Percentiles rank a stretch among this genome's conserved stretches.
Evolutionary conservation across 2,888 invertebrate genomes (phyloP).

Genomic region (Uropetala carovei): DNA sequence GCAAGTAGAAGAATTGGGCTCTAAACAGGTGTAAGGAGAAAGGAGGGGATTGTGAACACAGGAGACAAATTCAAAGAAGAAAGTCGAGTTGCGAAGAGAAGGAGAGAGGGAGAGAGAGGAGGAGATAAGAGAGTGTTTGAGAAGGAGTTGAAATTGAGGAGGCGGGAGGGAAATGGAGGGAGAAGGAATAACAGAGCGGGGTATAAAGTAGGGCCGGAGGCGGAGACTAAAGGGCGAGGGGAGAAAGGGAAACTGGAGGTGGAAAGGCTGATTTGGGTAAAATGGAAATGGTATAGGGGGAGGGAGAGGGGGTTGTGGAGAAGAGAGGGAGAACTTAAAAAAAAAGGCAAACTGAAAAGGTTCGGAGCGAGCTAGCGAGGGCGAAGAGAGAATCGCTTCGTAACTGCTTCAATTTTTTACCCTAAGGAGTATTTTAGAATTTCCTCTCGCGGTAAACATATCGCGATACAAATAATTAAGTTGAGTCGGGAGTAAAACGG

Average conservation of each 20-base stretch:
- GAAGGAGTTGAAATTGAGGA: no score
- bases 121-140: no score
- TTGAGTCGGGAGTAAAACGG: background rate
- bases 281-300: background rate
- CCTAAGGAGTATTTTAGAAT: background rate
- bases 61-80: no score
- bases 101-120: no score
- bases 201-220: background rate
- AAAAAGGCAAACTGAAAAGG: background rate
- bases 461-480: background rate
- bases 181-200: no score
- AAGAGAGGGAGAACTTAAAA: background rate
- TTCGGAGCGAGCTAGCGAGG: background rate
- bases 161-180: no score
- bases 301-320: background rate
- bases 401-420: background rate
- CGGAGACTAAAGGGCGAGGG: background rate
- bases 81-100: no score
- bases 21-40: no score
- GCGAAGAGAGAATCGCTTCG: background rate
- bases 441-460: background rate
- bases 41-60: no score
- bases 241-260: background rate
- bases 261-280: no score
- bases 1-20: no score